Base-by-base conservation (phyloP, 2,113 vertebrate genomes). In the Mohoua ochrocephala region DNA sequence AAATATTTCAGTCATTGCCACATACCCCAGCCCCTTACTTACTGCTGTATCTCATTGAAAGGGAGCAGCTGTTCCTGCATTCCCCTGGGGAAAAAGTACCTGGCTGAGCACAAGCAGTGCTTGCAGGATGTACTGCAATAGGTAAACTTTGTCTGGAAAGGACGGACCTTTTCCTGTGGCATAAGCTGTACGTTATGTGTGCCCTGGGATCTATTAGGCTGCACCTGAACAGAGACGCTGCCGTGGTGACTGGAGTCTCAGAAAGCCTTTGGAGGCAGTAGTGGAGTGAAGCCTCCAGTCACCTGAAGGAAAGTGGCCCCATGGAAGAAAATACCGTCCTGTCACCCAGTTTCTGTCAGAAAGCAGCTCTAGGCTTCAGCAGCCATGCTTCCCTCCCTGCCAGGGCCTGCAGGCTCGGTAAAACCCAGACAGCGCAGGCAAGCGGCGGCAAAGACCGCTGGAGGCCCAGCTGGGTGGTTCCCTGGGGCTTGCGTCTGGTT, bases 401-500 rank as follows among this genome's bases (percentile, higher is more conserved):
- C 37, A 6, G 63, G 21, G 57, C 50, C 33, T 33, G 52, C 30
- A 35, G 33, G 39, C 49, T 53, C 13, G 23, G 59, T 5, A 13
- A 30, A 39, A 18, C 31, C 2, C 1, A 22, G 17, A 15, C 57
- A 15, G 37, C 1, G 53, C 27, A 12, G 75, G 65, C 24, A 39
- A 35, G 41, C 30, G 3, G 0, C 45, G 10, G 6, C n/a, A 41
- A 18, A 53, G 23, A 26, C n/a, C 9, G 5, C 70, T 13, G 54
- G 19, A 7, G 64, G 23, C 4, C 15, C 31, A 18, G 42, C 35
- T 20, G 14, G 12, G 8, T 2, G 28, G 8, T 1, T 28, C 60
- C 26, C 37, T 2, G 47, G 21, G 41, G 7, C 53, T 17, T 1
- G 64, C 2, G 57, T 20, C 44, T 3, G 8, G 0, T 6, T 37